A percentile compares a stretch with the other conserved stretches of the same genome.
phyloP scores from a whole-genome alignment of 2,797 vertebrate genomes.

The Neostethus bicornis region DNA sequence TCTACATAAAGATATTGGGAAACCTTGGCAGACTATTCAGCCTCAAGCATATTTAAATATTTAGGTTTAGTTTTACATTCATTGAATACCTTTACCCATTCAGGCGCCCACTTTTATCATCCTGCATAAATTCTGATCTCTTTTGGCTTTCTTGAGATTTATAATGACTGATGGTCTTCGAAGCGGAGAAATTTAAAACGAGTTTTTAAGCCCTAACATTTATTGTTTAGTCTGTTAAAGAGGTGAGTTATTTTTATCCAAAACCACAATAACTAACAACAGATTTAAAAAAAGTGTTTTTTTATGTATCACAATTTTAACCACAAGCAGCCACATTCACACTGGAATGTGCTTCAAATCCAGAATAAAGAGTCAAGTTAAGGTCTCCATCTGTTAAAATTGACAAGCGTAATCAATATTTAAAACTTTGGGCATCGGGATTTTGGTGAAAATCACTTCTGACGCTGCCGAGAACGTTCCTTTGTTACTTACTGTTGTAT shows the following conservation, averaged over 20 bases:
- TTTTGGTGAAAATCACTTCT: background rate
- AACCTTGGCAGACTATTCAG: no score
- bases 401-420: slow-evolving; percentile 1
- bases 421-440: background rate
- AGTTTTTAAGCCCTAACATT: slow-evolving; percentile 19
- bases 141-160: background rate
- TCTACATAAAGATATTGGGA: no score
- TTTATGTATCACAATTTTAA: slow-evolving; percentile 40
- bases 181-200: background rate
- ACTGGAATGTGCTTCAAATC: slow-evolving; percentile 59
- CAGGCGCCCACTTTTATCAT: background rate
- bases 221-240: slow-evolving; percentile 43
- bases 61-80: no score
- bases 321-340: slow-evolving; percentile 44
- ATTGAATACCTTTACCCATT: background rate
- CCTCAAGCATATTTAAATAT: no score
- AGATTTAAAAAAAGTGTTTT: slow-evolving; percentile 46
- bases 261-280: slow-evolving; percentile 48
- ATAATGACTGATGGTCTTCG: slow-evolving; percentile 8
- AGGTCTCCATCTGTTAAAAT: slow-evolving; percentile 38
- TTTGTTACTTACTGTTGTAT: background rate
- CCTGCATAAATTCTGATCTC: background rate
- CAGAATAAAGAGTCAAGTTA: slow-evolving; percentile 50
- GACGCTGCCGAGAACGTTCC: background rate
- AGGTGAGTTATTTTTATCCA: slow-evolving; percentile 44